Percentiles rank a stretch among this genome's conserved stretches.
These are phyloP conservation scores for Istiophorus platypterus DNA, from an alignment of 2,113 vertebrate species.

Conservation along the genomic window DNA sequence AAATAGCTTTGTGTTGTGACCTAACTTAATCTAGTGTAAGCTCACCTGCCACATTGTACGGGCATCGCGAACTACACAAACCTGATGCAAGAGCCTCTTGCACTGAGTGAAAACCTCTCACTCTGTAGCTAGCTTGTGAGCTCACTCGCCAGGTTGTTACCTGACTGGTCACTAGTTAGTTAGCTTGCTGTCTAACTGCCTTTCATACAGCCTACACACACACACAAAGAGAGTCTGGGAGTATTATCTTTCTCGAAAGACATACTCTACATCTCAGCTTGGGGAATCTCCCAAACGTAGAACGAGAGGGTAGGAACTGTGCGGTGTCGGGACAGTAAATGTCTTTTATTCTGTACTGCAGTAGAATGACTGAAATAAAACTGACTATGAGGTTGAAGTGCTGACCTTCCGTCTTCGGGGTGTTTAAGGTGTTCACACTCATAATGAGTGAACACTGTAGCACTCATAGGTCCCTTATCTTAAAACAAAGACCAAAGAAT, in stretches of 20 bases:
- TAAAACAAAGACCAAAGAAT: too few species aligned
- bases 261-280: background rate
- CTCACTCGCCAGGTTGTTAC: background rate
- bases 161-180: background rate
- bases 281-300: background rate
- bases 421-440: background rate
- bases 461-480: background rate
- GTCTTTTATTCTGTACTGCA: background rate
- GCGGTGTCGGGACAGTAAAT: background rate
- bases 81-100: too few species aligned
- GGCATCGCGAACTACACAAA: background rate
- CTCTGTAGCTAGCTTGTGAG: background rate
- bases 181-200: background rate
- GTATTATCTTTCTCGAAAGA: background rate
- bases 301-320: background rate
- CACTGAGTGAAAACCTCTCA: background rate
- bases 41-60: background rate
- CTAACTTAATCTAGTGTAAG: background rate
- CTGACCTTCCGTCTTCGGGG: background rate
- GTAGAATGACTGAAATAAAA: background rate
- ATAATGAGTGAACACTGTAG: too few species aligned
- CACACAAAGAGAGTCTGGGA: background rate
- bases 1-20: background rate
- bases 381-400: background rate
- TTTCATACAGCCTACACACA: conserved; percentile 6